Evolutionary conservation across 2,888 invertebrate genomes (phyloP), one percentile per base, ranked within the genome.

Genomic region (Orchesellides sinensis): DNA sequence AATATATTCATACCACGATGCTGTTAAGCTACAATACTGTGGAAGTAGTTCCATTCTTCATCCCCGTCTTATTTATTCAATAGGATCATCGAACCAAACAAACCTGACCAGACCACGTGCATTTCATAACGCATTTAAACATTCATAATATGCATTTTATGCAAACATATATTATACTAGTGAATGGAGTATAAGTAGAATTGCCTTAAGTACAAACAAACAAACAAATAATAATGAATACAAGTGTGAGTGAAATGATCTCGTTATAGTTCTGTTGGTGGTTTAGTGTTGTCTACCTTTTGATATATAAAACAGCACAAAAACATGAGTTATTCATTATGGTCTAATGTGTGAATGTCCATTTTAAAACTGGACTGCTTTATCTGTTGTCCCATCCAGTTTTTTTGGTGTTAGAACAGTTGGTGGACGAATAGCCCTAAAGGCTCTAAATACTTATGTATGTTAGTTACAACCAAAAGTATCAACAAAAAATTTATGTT

Each of bases 301-400:
- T 59, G n/a, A 17, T 29, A n/a, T 59, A 32, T 29, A 8, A n/a
- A n/a, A n/a, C n/a, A 27, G 25, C 54, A 54, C 8, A 54, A 59
- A 59, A 59, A 59, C 29, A 59, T 21, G 70, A 70, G 69, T 70
- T 52, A 27, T 27, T 65, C 54, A 59, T 69, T 63, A 69, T 52
- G 56, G 17, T 52, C 17, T 77, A 77, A 79, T 79, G 78, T 79
- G 78, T 79, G 70, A 79, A 79, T 79, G 70, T 70, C 70, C 78
- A 70, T 63, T 70, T 47, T 21, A 17, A 79, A 75, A 79, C 70
- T 79, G 78, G 78, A 70, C 78, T 63, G 35, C 63, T 68, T 77
- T 68, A 68, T 69, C 61, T 61, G 68, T 78, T n/a, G 12, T 2
- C 14, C 17, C 14, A 25, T 45, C 66, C 66, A 65, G 23, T 54